phyloP scores from a whole-genome alignment of 2,888 invertebrate genomes.

The Ophion ventricosus region DNA sequence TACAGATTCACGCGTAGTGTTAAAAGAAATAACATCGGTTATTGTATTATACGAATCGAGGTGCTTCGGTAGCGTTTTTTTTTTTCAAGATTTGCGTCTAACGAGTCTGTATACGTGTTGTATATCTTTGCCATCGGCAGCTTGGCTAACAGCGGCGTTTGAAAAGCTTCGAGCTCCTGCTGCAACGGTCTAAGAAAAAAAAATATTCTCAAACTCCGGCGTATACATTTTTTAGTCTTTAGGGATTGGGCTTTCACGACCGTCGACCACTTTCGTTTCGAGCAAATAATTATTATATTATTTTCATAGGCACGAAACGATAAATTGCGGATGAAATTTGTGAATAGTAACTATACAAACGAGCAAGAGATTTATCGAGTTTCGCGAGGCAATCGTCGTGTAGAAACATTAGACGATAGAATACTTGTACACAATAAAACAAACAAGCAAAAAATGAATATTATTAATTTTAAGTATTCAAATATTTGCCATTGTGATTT shows the following conservation, averaged over 20 bases:
- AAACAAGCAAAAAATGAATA: conserved; percentile 43
- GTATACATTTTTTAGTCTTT: conserved; percentile 22
- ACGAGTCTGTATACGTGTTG: conserved; percentile 18
- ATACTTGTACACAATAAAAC: conserved; percentile 54
- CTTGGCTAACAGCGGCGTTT: conserved; percentile 29
- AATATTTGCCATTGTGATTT: conserved; percentile 66
- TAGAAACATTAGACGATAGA: conserved; percentile 65
- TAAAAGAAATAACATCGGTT: conserved; percentile 29
- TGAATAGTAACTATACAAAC: conserved; percentile 63
- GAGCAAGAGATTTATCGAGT: conserved; percentile 61
- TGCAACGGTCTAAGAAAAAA: conserved; percentile 30
- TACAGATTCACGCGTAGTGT: conserved; percentile 53
- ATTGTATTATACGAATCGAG: conserved; percentile 69
- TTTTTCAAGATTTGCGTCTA: conserved; percentile 22
- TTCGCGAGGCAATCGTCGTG: conserved; percentile 65
- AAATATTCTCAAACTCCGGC: conserved; percentile 17
- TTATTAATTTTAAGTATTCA: conserved; percentile 67
- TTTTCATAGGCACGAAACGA: conserved; percentile 51
- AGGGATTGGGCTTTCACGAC: neutral
- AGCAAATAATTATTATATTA: neutral
- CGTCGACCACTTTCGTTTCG: neutral
- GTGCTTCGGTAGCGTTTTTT: conserved; percentile 66
- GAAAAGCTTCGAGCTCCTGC: conserved; percentile 14
- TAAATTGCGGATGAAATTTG: conserved; percentile 60
- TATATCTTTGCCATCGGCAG: neutral